Evolutionary conservation across 2,113 vertebrate species (phyloP).

Genomic region (Bungarus multicinctus): DNA sequence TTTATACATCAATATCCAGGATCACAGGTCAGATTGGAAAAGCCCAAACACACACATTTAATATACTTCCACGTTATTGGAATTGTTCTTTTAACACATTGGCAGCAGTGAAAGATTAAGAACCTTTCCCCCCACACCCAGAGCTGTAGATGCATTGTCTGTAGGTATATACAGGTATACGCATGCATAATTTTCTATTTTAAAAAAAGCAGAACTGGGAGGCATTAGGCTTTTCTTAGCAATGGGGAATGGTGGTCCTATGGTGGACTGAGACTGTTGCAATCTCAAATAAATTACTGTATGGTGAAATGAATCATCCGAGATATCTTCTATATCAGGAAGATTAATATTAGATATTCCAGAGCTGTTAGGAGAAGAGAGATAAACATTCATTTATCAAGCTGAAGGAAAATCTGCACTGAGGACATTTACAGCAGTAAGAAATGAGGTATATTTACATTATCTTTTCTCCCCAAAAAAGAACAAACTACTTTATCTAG

Average conservation of each 20-base stretch:
- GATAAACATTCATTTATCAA: background rate
- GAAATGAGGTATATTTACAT: background rate
- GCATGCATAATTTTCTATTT: background rate
- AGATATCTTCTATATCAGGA: background rate
- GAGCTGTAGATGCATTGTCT: background rate
- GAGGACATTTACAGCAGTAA: background rate
- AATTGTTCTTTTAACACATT: background rate
- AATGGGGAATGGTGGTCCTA: background rate
- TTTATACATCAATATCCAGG: background rate
- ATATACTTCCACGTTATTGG: background rate
- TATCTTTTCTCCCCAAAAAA: background rate
- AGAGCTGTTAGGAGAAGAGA: background rate
- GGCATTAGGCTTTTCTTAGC: background rate
- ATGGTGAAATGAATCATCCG: background rate
- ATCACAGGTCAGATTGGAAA: background rate
- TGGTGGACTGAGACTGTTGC: background rate
- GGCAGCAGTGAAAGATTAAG: background rate
- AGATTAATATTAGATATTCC: background rate
- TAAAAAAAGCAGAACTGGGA: background rate
- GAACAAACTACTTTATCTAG: background rate
- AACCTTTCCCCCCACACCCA: background rate
- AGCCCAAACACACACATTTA: background rate
- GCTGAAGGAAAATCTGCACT: background rate
- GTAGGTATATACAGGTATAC: background rate
- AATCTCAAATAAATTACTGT: background rate